A percentile compares a stretch with the other conserved stretches of the same genome.
Conservation (phyloP, 2,888 invertebrate species). For the Amaurobius ferox region DNA sequence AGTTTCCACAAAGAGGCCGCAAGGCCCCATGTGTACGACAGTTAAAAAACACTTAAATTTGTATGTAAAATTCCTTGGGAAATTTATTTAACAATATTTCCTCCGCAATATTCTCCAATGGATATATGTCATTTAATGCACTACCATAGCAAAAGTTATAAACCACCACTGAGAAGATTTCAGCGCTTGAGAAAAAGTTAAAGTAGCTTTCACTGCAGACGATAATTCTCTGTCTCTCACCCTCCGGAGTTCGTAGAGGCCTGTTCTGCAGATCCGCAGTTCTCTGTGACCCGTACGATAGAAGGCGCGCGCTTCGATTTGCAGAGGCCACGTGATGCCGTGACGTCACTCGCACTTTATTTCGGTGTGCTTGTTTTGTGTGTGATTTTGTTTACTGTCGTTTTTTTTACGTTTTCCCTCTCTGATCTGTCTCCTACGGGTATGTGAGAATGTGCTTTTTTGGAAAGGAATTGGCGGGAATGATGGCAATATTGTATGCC, state of each 20-base stretch:
- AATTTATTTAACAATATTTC: no score
- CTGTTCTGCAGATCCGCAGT: slow-evolving; percentile 13
- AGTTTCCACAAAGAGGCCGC: slow-evolving; percentile 30
- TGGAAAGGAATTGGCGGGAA: neutral
- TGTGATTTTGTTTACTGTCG: slow-evolving; percentile 3
- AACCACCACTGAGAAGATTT: neutral
- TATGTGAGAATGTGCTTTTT: neutral
- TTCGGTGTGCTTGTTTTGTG: neutral
- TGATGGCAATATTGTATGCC: neutral
- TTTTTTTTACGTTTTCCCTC: neutral
- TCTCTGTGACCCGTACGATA: slow-evolving; percentile 14
- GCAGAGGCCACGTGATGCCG: slow-evolving; percentile 3
- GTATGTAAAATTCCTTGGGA: no score
- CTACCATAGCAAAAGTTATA: neutral
- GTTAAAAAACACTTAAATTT: neutral
- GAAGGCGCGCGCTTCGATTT: slow-evolving; percentile 18
- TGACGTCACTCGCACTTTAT: slow-evolving; percentile 7
- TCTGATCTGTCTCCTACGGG: slow-evolving; percentile 1
- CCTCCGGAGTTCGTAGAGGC: neutral
- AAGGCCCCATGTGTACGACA: slow-evolving; percentile 46
- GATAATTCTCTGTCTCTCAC: neutral
- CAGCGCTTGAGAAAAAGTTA: neutral
- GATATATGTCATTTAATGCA: no score
- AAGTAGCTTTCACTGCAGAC: neutral
- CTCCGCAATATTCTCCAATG: no score